phyloP scores from a whole-genome alignment of 1,140 invertebrate species.

The Monochamus saltuarius region DNA sequence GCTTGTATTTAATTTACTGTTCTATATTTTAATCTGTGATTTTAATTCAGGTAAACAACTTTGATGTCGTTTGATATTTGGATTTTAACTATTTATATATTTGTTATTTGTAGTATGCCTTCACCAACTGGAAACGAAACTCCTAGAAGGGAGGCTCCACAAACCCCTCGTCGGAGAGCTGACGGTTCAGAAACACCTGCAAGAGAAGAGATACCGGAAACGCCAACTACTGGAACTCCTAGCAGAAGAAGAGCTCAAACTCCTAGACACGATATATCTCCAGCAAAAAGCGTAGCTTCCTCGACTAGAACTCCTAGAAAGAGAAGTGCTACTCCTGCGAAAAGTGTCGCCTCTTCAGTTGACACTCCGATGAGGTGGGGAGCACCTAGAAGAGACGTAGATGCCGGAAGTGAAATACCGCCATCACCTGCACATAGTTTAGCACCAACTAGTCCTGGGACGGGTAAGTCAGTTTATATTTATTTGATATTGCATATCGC shows the following conservation, averaged over 20 bases:
- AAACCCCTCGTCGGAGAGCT: not conserved
- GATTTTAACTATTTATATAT: too few relatives aligned
- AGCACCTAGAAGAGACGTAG: slow-evolving; percentile 14
- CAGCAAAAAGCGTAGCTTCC: slow-evolving; percentile 20
- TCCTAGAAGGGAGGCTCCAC: not conserved
- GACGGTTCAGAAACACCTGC: slow-evolving; percentile 19
- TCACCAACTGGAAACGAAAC: slow-evolving; percentile 13
- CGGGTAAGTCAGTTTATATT: slow-evolving; percentile 22
- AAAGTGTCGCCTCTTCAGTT: slow-evolving; percentile 28
- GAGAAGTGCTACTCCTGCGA: slow-evolving; percentile 24
- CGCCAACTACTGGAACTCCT: slow-evolving; percentile 16
- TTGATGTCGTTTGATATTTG: too few relatives aligned
- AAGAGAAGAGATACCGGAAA: slow-evolving; percentile 12
- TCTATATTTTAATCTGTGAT: too few relatives aligned
- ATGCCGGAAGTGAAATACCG: slow-evolving; percentile 33
- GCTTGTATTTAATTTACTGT: too few relatives aligned
- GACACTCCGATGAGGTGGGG: slow-evolving; percentile 48
- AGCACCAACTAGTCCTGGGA: slow-evolving; percentile 44
- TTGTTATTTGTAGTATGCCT: slow-evolving; percentile 2
- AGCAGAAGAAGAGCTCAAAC: slow-evolving; percentile 12
- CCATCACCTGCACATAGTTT: slow-evolving; percentile 44
- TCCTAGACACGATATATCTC: slow-evolving; percentile 24
- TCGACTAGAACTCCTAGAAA: slow-evolving; percentile 34
- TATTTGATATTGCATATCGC: not conserved
- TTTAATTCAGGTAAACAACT: too few relatives aligned